Evolutionary conservation across 2,888 invertebrate genomes (phyloP).

Genomic region (Dynastes hyllus): DNA sequence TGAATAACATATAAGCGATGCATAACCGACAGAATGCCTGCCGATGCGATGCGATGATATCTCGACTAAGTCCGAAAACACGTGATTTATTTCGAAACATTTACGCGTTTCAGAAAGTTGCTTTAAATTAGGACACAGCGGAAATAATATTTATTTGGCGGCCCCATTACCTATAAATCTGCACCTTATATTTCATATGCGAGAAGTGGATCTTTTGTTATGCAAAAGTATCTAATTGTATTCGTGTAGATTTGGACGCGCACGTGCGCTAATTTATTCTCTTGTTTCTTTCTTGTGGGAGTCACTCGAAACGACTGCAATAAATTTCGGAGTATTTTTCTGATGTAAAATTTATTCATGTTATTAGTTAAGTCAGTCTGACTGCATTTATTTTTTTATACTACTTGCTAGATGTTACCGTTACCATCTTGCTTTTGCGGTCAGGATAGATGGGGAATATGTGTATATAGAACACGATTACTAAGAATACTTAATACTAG

Average conservation of each 20-base stretch:
- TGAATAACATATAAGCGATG: neutral
- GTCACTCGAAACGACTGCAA: neutral
- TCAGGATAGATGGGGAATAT: no score
- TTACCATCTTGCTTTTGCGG: no score
- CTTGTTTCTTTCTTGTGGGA: constrained; percentile 20
- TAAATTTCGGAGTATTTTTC: constrained; percentile 4
- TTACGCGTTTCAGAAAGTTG: neutral
- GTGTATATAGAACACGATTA: no score
- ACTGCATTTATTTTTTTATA: no score
- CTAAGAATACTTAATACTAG: no score
- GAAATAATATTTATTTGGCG: constrained; percentile 7
- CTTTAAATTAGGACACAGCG: neutral
- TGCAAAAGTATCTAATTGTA: constrained; percentile 17
- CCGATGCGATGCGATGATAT: neutral
- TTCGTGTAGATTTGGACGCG: neutral
- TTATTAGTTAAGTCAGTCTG: constrained; percentile 4
- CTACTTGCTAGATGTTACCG: no score
- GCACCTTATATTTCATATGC: constrained; percentile 10
- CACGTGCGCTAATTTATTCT: constrained; percentile 26
- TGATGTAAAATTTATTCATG: constrained; percentile 8
- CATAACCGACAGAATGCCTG: neutral
- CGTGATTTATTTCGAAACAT: constrained; percentile 10
- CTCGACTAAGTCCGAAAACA: neutral
- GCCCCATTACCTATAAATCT: neutral
- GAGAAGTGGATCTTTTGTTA: constrained; percentile 5